These are phyloP conservation scores for Hemicordylus capensis DNA, from an alignment of 2,113 vertebrate species.

Conservation along the genomic window DNA sequence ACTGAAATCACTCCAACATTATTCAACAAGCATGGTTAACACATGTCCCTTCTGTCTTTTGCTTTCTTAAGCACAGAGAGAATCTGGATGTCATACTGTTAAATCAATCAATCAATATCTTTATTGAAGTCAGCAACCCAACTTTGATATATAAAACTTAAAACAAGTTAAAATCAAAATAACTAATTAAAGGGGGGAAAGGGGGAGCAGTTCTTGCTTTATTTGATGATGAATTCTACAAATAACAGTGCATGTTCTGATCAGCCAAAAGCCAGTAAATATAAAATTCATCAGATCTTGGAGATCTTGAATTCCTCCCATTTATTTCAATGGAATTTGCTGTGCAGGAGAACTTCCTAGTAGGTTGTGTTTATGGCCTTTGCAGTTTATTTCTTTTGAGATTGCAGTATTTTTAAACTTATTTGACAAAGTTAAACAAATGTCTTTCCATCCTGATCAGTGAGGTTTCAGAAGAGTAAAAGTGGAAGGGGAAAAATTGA, in stretches of 20 bases:
- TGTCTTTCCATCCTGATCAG: neutral
- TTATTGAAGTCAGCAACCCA: too few relatives aligned
- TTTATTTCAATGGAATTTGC: neutral
- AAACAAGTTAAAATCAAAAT: too few relatives aligned
- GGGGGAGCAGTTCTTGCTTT: too few relatives aligned
- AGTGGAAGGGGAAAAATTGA: neutral
- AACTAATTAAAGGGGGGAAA: too few relatives aligned
- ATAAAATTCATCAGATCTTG: too few relatives aligned
- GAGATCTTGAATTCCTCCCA: neutral
- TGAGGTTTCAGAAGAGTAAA: conserved; percentile 7
- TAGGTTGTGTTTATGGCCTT: neutral
- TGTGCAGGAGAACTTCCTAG: neutral
- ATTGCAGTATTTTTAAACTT: neutral
- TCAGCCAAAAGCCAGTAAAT: too few relatives aligned
- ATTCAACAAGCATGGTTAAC: neutral
- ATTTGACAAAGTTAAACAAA: neutral
- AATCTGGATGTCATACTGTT: too few relatives aligned
- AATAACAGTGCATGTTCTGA: too few relatives aligned
- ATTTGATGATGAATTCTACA: too few relatives aligned
- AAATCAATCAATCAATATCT: too few relatives aligned
- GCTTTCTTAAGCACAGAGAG: neutral
- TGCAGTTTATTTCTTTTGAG: neutral
- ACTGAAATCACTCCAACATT: neutral
- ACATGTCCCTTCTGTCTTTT: neutral
- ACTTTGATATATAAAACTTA: too few relatives aligned